These are phyloP conservation scores for Xestia rhomboidea DNA, from an alignment of 2,888 invertebrate species.

Conservation along the genomic window DNA sequence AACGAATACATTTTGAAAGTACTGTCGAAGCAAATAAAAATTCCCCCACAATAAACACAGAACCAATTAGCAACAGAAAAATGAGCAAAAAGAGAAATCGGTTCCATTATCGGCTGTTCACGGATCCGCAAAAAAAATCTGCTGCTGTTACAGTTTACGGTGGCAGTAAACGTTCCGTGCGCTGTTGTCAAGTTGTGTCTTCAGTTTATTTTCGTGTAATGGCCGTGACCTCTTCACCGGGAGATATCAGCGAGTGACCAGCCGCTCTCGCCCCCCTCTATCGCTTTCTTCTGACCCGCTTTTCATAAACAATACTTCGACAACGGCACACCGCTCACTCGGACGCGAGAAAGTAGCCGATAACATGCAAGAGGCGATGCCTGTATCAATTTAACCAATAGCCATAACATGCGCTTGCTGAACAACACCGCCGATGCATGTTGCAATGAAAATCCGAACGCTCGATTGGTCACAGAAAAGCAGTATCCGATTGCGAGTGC, in stretches of 20 bases:
- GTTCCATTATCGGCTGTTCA: conserved; percentile 78
- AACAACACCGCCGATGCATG: conserved; percentile 62
- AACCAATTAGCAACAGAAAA: conserved; percentile 80
- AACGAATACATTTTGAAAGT: conserved; percentile 71
- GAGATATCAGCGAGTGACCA: conserved; percentile 87
- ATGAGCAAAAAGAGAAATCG: conserved; percentile 85
- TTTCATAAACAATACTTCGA: conserved; percentile 90
- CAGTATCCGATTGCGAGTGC: conserved; percentile 69
- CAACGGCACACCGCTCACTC: conserved; percentile 79
- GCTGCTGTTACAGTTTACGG: conserved; percentile 80
- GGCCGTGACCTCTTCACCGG: conserved; percentile 88
- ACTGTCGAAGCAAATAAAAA: conserved; percentile 68
- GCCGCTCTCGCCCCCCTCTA: conserved; percentile 81
- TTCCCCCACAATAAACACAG: conserved; percentile 73
- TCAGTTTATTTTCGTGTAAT: conserved; percentile 80
- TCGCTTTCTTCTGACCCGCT: conserved; percentile 90
- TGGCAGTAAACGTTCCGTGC: conserved; percentile 71
- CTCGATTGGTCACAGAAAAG: conserved; percentile 73
- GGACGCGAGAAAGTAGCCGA: conserved; percentile 87
- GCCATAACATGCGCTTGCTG: conserved; percentile 68
- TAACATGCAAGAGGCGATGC: conserved; percentile 79
- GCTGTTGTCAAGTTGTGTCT: conserved; percentile 71
- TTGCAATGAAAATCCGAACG: conserved; percentile 69
- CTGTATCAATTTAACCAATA: conserved; percentile 76
- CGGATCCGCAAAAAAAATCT: conserved; percentile 78